phyloP scores from a whole-genome alignment of 64 coral and sea anemone species.

The Astreopora myriophthalma region DNA sequence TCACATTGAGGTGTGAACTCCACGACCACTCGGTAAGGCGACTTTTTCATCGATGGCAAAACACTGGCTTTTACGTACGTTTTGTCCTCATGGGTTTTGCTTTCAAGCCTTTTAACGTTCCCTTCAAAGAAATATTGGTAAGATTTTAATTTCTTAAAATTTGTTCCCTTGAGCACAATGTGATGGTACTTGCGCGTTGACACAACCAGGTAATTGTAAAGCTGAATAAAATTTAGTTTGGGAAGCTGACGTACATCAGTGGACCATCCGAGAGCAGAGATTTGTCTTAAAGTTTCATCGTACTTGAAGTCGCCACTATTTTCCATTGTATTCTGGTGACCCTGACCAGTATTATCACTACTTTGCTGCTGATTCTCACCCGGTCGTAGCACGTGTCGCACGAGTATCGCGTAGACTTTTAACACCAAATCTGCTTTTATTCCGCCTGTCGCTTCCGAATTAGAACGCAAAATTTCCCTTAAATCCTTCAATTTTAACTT shows the following conservation, averaged over 20 bases:
- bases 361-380: slow-evolving; percentile 2
- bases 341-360: neutral
- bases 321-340: neutral
- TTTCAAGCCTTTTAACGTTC: neutral
- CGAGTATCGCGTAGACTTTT: slow-evolving; percentile 2
- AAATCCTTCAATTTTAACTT: slow-evolving; percentile 22
- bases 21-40: neutral
- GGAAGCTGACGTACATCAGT: slow-evolving; percentile 13
- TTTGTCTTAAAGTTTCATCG: neutral
- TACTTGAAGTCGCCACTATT: neutral
- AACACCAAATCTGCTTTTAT: slow-evolving; percentile 19
- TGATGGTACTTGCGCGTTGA: neutral
- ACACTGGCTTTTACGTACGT: neutral
- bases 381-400: neutral
- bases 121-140: neutral
- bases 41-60: slow-evolving; percentile 14
- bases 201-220: neutral
- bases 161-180: neutral
- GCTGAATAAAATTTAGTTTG: slow-evolving; percentile 2
- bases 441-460: slow-evolving; percentile 6
- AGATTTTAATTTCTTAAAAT: slow-evolving; percentile 2
- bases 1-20: neutral
- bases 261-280: slow-evolving; percentile 5
- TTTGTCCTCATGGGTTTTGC: neutral
- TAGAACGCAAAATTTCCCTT: slow-evolving; percentile 1